Conservation (phyloP, 1,140 invertebrate genomes). For the Papilio aristodemus region DNA sequence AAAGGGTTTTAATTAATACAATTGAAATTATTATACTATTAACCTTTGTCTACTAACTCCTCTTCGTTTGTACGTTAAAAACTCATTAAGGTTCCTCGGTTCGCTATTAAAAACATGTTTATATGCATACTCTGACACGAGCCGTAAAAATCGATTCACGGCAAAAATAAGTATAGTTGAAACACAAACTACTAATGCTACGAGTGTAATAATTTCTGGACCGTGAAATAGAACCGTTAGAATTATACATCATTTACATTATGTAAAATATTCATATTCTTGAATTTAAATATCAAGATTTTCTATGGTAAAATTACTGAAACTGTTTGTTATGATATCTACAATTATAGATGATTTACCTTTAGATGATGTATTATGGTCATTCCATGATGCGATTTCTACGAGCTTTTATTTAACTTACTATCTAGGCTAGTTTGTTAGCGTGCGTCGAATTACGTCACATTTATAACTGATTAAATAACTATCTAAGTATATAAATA, state of each 20-base stretch:
- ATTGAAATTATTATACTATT: not conserved
- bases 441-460: too few relatives aligned
- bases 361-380: too few relatives aligned
- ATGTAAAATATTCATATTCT: not conserved
- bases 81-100: slow-evolving; percentile 9
- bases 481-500: not conserved
- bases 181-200: slow-evolving; percentile 12
- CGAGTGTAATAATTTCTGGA: not conserved
- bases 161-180: not conserved
- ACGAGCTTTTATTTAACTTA: too few relatives aligned
- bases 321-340: too few relatives aligned
- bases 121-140: not conserved
- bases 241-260: not conserved
- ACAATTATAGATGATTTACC: too few relatives aligned
- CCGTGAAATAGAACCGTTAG: slow-evolving; percentile 4
- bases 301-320: too few relatives aligned
- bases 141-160: slow-evolving; percentile 8
- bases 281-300: too few relatives aligned
- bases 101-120: slow-evolving; percentile 5
- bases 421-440: too few relatives aligned
- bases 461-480: too few relatives aligned
- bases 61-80: slow-evolving; percentile 2
- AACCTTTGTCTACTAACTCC: not conserved
- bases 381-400: not conserved
- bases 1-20: too few relatives aligned